These are phyloP conservation scores for Lophotriccus pileatus DNA, from an alignment of 2,797 vertebrate species.

Conservation along the genomic window DNA sequence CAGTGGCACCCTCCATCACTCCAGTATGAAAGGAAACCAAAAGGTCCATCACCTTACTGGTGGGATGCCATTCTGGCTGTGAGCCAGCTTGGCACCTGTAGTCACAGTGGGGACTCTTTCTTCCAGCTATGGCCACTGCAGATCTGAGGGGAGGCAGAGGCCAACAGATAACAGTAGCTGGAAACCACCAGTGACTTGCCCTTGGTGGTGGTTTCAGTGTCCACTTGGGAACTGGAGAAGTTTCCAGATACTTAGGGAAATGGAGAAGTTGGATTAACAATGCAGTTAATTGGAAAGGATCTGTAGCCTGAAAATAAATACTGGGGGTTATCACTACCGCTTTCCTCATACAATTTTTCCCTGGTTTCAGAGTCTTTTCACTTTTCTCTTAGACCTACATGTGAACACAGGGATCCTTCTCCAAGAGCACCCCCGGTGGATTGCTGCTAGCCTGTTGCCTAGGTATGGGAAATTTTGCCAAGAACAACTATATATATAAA, in stretches of 20 bases:
- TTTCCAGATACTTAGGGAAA: neutral
- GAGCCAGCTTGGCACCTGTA: neutral
- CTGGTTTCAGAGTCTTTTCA: neutral
- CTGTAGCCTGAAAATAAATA: fast-evolving
- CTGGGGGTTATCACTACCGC: neutral
- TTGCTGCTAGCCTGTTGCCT: neutral
- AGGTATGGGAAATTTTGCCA: neutral
- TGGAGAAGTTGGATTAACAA: neutral
- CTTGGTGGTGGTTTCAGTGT: neutral
- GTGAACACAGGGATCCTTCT: neutral
- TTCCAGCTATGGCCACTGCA: neutral
- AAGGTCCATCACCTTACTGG: neutral
- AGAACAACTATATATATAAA: neutral
- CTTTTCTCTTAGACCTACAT: neutral
- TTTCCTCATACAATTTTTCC: neutral
- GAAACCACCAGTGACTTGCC: neutral
- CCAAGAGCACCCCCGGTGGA: neutral
- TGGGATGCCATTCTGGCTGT: neutral
- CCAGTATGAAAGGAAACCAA: neutral
- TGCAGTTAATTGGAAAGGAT: neutral
- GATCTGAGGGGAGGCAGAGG: neutral
- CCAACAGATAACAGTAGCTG: neutral
- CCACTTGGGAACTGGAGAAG: neutral
- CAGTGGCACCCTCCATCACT: neutral
- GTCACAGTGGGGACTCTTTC: neutral